A percentile compares a stretch with the other conserved stretches of the same genome.
Conservation (phyloP, 2,888 invertebrate species). For the Macrosiphum euphorbiae region DNA sequence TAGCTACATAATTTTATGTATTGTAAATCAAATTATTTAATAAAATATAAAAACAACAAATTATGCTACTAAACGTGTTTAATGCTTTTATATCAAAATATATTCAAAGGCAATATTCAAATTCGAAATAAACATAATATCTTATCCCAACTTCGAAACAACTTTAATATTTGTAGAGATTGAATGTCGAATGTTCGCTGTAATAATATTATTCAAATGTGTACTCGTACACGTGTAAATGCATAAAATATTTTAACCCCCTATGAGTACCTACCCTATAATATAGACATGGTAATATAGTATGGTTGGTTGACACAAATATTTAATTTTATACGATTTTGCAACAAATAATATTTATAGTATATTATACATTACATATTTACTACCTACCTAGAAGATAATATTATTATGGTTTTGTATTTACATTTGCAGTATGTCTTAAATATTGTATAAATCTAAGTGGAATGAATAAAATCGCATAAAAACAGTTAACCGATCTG, state of each 20-base stretch:
- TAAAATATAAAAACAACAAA: neutral
- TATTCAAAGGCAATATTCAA: neutral
- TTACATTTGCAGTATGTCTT: neutral
- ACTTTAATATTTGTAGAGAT: neutral
- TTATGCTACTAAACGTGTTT: neutral
- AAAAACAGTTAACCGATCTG: neutral
- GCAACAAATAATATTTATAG: neutral
- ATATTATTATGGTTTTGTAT: neutral
- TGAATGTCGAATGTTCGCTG: neutral
- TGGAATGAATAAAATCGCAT: neutral
- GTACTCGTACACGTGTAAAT: neutral
- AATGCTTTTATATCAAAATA: neutral
- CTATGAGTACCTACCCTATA: neutral
- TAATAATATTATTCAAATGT: neutral
- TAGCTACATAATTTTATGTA: too few relatives aligned
- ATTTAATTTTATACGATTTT: neutral
- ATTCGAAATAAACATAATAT: neutral
- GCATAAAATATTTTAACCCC: neutral
- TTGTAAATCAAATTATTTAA: neutral
- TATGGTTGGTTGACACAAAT: neutral
- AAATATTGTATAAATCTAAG: neutral
- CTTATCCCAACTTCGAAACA: neutral
- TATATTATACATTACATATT: neutral
- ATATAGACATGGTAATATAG: too few relatives aligned
- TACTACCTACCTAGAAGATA: neutral